A percentile compares a stretch with the other conserved stretches of the same genome.
These are phyloP conservation scores for Corythornis leucogaster DNA, from an alignment of 2,797 vertebrate genomes.

Conservation along the genomic window DNA sequence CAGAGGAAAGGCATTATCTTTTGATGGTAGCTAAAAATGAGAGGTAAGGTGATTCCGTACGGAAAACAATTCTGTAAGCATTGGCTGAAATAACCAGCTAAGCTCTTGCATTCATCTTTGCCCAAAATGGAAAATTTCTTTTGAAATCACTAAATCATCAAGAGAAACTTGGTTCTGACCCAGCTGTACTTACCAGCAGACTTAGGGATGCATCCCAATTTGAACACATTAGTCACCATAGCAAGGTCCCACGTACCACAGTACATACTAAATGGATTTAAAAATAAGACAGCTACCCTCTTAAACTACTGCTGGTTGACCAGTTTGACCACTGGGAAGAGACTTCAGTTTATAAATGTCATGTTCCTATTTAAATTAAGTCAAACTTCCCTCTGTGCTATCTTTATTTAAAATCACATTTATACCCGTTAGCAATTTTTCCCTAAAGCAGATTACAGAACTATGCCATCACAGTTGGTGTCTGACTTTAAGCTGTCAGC, in stretches of 20 bases:
- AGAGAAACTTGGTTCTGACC: neutral
- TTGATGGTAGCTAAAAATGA: neutral
- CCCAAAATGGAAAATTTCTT: neutral
- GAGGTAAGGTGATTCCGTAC: neutral
- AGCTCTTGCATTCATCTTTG: neutral
- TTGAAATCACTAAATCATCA: neutral
- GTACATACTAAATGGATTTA: neutral
- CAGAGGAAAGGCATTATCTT: neutral
- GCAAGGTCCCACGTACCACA: neutral
- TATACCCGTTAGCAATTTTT: constrained; percentile 32
- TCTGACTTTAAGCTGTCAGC: constrained; percentile 63
- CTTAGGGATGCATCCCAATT: neutral
- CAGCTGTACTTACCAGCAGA: neutral
- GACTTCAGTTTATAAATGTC: neutral
- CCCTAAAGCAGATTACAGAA: constrained; percentile 52
- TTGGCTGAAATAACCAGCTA: neutral
- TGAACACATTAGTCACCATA: neutral
- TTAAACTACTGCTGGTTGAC: neutral
- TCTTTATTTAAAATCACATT: constrained; percentile 56
- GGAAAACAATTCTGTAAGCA: neutral
- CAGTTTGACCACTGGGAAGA: neutral
- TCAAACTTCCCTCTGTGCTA: neutral
- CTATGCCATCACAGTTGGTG: constrained; percentile 55
- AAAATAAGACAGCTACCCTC: neutral
- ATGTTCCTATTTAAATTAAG: constrained; percentile 8